Evolutionary conservation across 1,140 invertebrate genomes (phyloP), one percentile per base, ranked within the genome.

Genomic region (Artemia franciscana): DNA sequence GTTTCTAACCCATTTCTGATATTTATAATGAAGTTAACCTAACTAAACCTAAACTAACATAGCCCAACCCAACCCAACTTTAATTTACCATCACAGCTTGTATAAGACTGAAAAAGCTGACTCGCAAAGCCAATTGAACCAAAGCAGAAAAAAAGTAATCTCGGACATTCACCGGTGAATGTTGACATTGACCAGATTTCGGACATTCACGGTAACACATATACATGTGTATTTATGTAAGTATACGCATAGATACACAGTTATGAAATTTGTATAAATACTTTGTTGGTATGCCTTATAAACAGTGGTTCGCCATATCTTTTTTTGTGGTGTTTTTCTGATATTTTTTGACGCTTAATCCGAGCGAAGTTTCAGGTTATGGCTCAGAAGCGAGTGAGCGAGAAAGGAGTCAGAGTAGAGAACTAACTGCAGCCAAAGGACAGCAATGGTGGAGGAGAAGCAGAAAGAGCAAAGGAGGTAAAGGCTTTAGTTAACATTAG

Each of bases 311-410:
- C 25, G 26, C 23, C 18, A 57, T 23, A 4, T 15, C 28, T 24
- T 57, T 57, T 5, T 12, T 58, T 18, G 12, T 12, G 24, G 5
- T 23, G 4, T 58, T 15, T 58, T 24, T 24, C 5, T 57, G 26
- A 58, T 62, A 0, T 58, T n/a, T 18, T 15, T 18, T 30, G 9
- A 61, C 15, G 25, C 23, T 28, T 60, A 9, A 21, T 0, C 58
- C n/a, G n/a, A n/a, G n/a, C n/a, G n/a, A n/a, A n/a, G n/a, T 18
- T n/a, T 57, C 68, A 78, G 83, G 84, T 61, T 86, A 86, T 66
- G 82, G 82, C 63, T 85, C 84, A 5, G 84, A 86, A 73, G 75
- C 80, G 68, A 84, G 82, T 66, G 84, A 85, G 62, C 72, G 80
- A 61, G 82, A 84, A 30, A 72, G 76, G 61, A 74, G 78, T 67